phyloP scores from a whole-genome alignment of 2,113 vertebrate species.

The Furnarius figulus region DNA sequence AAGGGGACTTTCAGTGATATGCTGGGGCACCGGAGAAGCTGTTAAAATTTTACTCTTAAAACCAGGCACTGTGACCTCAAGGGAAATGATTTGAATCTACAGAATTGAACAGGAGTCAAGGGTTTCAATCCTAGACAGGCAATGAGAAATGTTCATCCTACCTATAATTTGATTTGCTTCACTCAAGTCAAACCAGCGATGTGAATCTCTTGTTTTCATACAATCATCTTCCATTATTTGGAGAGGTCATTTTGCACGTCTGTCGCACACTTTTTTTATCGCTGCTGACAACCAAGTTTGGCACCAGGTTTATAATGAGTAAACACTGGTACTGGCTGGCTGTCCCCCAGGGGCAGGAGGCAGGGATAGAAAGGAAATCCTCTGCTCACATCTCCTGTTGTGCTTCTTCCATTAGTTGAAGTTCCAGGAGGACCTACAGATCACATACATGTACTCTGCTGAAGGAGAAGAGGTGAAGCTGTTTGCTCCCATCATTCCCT shows the following conservation, averaged over 20 bases:
- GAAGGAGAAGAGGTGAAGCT: constrained; percentile 90
- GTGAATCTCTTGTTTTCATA: neutral
- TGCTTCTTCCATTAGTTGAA: constrained; percentile 75
- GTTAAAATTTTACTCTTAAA: constrained; percentile 38
- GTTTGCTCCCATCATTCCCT: constrained; percentile 73
- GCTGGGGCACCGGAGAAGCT: neutral
- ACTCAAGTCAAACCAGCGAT: neutral
- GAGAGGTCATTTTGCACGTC: neutral
- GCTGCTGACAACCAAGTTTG: neutral
- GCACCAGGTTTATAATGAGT: neutral
- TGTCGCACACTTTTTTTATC: neutral
- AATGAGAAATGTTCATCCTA: neutral
- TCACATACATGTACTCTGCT: constrained; percentile 91
- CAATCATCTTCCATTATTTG: neutral
- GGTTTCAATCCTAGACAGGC: neutral
- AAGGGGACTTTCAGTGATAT: neutral
- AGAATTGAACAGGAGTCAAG: neutral
- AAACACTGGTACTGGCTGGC: neutral
- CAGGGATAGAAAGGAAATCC: neutral
- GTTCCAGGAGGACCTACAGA: constrained; percentile 88
- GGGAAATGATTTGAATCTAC: neutral
- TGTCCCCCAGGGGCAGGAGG: neutral
- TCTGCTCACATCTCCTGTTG: neutral
- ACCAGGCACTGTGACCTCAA: neutral
- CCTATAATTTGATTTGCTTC: constrained; percentile 10